A percentile compares a stretch with the other conserved stretches of the same genome.
phyloP scores from a whole-genome alignment of 2,113 vertebrate species.

The Festucalex cinctus region DNA sequence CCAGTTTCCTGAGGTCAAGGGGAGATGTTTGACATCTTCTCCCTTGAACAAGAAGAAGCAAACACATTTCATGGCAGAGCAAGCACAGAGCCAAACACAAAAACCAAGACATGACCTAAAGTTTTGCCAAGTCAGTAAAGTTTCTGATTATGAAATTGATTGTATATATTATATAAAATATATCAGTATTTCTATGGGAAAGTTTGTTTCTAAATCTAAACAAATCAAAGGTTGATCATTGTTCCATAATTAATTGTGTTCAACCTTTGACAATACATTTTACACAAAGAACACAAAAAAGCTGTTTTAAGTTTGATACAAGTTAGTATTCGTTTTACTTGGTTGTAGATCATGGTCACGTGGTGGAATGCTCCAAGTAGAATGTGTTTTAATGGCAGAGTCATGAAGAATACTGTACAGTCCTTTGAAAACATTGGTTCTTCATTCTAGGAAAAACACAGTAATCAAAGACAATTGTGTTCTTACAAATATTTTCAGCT shows the following conservation, averaged over 20 bases:
- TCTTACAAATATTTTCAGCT: background rate
- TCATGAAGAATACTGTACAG: conserved; percentile 56
- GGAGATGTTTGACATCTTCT: conserved; percentile 53
- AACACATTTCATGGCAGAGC: background rate
- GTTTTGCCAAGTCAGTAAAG: background rate
- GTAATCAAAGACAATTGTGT: background rate
- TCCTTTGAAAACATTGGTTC: conserved; percentile 68
- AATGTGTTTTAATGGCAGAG: conserved; percentile 55
- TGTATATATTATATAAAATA: background rate
- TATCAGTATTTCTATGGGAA: background rate
- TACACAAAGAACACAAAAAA: background rate
- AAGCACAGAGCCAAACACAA: background rate
- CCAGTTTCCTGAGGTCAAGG: conserved; percentile 74
- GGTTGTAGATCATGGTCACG: conserved; percentile 65
- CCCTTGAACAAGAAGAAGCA: conserved; percentile 37
- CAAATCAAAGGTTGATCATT: background rate
- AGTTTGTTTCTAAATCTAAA: background rate
- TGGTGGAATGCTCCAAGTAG: conserved; percentile 58
- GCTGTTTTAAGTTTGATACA: conserved; percentile 18
- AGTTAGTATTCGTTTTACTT: conserved; percentile 42
- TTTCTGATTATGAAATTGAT: background rate
- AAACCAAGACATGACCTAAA: background rate
- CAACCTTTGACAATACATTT: too few species aligned
- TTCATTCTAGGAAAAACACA: conserved; percentile 57
- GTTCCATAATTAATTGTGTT: too few species aligned